Conservation (phyloP, 2,888 invertebrate species). For the Clostera curtula region DNA sequence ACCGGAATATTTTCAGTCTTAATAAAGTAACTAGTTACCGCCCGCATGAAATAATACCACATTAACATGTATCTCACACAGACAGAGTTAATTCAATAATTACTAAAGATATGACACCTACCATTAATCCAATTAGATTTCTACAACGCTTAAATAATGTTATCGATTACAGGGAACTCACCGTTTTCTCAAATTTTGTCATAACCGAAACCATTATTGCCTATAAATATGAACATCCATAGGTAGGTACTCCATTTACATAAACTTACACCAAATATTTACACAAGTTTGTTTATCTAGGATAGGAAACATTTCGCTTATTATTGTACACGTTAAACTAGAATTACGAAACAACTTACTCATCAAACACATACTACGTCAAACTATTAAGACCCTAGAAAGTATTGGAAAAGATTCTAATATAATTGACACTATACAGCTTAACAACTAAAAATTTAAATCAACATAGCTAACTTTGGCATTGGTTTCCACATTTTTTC, state of each 20-base stretch:
- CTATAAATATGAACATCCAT: constrained; percentile 70
- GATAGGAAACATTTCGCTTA: constrained; percentile 72
- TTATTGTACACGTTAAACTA: constrained; percentile 63
- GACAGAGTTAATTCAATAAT: constrained; percentile 42
- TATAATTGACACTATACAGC: constrained; percentile 74
- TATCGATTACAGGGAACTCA: constrained; percentile 72
- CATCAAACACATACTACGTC: constrained; percentile 56
- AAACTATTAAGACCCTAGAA: constrained; percentile 66
- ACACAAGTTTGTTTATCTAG: constrained; percentile 59
- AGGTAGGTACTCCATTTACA: constrained; percentile 69
- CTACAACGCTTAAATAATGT: constrained; percentile 56
- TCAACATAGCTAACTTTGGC: constrained; percentile 75
- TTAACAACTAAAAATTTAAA: constrained; percentile 63
- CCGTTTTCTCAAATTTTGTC: constrained; percentile 57
- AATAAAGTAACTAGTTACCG: constrained; percentile 58
- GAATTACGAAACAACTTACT: constrained; percentile 65
- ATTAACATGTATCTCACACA: constrained; percentile 21
- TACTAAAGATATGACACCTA: constrained; percentile 67
- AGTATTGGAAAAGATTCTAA: constrained; percentile 63
- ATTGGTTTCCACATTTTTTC: constrained; percentile 64
- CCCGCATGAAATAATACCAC: constrained; percentile 32
- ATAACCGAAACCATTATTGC: constrained; percentile 39
- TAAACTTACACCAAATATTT: constrained; percentile 56
- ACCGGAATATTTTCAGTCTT: constrained; percentile 72
- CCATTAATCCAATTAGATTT: constrained; percentile 59